Conservation (phyloP, 2,888 invertebrate species). For the Torymus aiolomorphi region DNA sequence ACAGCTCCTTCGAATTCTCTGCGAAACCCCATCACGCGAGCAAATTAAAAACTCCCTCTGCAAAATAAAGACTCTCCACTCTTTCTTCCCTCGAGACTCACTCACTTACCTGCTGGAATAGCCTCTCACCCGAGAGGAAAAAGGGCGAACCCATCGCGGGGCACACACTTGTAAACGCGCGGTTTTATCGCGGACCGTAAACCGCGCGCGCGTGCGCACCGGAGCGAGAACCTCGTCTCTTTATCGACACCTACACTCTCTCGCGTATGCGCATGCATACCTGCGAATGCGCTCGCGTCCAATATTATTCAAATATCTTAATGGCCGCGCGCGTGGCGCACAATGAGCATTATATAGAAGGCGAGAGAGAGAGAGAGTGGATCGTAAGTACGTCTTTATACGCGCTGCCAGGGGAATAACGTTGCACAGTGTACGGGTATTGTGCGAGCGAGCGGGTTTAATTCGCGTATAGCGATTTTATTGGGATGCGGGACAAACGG, state of each 20-base stretch:
- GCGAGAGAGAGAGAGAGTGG: conserved; percentile 35
- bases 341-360: conserved; percentile 49
- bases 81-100: too few relatives aligned
- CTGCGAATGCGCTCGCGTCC: conserved; percentile 13
- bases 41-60: too few relatives aligned
- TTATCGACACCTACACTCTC: conserved; percentile 53
- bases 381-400: conserved; percentile 67
- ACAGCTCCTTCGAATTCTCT: too few relatives aligned
- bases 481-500: too few relatives aligned
- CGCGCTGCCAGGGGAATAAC: conserved; percentile 62
- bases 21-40: too few relatives aligned
- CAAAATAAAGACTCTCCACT: too few relatives aligned
- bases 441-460: background rate
- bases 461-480: too few relatives aligned
- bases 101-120: too few relatives aligned
- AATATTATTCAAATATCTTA: conserved; percentile 65
- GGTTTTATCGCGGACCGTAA: conserved; percentile 55
- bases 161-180: conserved; percentile 14
- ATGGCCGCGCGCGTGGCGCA: conserved; percentile 51
- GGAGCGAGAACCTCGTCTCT: conserved; percentile 15
- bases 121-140: too few relatives aligned
- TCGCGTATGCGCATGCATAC: background rate
- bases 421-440: conserved; percentile 58
- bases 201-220: background rate
- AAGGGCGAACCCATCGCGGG: too few relatives aligned